Evolutionary conservation across 2,113 vertebrate species (phyloP).

Genomic region (Glaucomys volans): DNA sequence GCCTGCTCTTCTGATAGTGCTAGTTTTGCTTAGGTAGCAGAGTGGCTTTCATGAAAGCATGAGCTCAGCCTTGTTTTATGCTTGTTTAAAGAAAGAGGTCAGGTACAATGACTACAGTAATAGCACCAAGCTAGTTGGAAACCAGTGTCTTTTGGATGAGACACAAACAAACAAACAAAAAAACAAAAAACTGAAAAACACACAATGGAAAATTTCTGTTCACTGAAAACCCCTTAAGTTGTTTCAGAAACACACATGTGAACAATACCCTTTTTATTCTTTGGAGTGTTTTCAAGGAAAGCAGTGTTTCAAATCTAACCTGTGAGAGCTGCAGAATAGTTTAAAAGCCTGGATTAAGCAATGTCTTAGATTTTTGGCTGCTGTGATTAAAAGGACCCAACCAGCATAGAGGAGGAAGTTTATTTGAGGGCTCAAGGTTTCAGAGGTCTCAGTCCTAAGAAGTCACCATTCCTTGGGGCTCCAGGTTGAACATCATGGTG

Average conservation of each 20-base stretch:
- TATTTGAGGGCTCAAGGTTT: too few relatives aligned
- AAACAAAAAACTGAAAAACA: not conserved
- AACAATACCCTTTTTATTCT: not conserved
- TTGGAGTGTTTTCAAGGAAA: conserved; percentile 28
- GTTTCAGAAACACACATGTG: not conserved
- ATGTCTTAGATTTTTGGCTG: too few relatives aligned
- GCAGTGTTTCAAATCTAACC: not conserved
- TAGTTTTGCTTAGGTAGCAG: conserved; percentile 74
- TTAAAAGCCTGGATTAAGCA: not conserved
- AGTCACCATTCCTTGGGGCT: too few relatives aligned
- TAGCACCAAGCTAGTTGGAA: conserved; percentile 26
- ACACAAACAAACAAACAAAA: not conserved
- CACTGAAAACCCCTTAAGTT: conserved; percentile 14
- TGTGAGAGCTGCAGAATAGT: not conserved
- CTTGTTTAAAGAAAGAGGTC: conserved; percentile 60
- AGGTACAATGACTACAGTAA: conserved; percentile 44
- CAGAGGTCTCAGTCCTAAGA: too few relatives aligned
- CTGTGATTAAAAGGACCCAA: too few relatives aligned
- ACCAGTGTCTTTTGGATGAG: conserved; percentile 58
- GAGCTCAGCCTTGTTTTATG: conserved; percentile 57
- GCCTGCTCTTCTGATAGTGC: conserved; percentile 52
- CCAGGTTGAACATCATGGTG: too few relatives aligned
- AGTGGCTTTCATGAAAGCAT: conserved; percentile 55
- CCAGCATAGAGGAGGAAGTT: too few relatives aligned
- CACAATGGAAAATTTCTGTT: conserved; percentile 43